These are phyloP conservation scores for Metellina segmentata DNA, from an alignment of 2,888 invertebrate genomes.

Conservation along the genomic window DNA sequence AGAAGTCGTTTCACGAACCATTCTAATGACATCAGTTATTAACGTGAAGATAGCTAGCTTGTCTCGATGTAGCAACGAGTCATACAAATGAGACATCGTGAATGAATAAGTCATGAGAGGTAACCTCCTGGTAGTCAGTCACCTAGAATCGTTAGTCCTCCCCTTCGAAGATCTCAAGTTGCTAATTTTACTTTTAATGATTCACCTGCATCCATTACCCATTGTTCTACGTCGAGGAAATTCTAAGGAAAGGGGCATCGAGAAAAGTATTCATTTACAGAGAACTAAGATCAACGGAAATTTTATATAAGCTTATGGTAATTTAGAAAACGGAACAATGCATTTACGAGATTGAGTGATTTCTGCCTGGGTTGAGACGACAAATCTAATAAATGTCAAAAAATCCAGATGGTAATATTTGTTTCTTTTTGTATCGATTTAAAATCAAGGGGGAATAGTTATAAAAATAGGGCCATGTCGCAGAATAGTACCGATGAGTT, in stretches of 20 bases:
- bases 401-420: too few relatives aligned
- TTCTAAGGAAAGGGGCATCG: neutral
- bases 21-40: neutral
- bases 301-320: slow-evolving; percentile 33
- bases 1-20: neutral
- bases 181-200: slow-evolving; percentile 68
- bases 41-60: slow-evolving; percentile 42
- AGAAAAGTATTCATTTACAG: slow-evolving; percentile 8
- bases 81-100: slow-evolving; percentile 51
- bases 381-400: neutral
- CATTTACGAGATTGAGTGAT: neutral
- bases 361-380: neutral
- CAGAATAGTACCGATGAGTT: too few relatives aligned
- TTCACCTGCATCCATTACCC: slow-evolving; percentile 16
- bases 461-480: too few relatives aligned
- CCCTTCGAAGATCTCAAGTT: slow-evolving; percentile 22
- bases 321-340: neutral
- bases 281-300: slow-evolving; percentile 3
- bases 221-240: slow-evolving; percentile 36
- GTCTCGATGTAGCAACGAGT: slow-evolving; percentile 43
- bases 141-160: slow-evolving; percentile 20
- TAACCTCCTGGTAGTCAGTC: neutral
- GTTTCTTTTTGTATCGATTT: too few relatives aligned
- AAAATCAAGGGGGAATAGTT: too few relatives aligned
- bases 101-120: slow-evolving; percentile 68